Base-by-base conservation (phyloP, 1,140 invertebrate species). In the Tribolium castaneum region DNA sequence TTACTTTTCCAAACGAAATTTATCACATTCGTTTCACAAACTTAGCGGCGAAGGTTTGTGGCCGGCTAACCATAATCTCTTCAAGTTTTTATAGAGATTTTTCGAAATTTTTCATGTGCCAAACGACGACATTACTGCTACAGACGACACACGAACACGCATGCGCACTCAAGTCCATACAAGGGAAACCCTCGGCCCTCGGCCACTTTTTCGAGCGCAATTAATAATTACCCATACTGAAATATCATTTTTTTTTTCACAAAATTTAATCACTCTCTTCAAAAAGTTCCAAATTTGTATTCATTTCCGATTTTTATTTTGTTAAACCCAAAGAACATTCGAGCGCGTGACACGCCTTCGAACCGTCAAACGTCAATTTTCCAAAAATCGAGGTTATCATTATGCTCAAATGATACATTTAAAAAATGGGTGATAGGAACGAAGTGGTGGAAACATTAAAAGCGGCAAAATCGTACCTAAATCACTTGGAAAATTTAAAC, bases 381-480 rank as follows among this genome's bases (percentile, higher is more conserved):
- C 25, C 25, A 30, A n/a, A 3, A 1, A n/a, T 45, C n/a, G 39
- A 45, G 39, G 39, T 45, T 45, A 45, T 10, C 0, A 45, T 3
- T n/a, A 45, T 10, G 2, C 1, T 39, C 10, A n/a, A 19, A 35
- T 51, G n/a, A 51, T 50, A 51, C 49, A 71, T 45, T 71, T 71
- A 71, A 19, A 22, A 6, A 49, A 72, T 52, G 71, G 54, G 66
- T n/a, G 74, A 80, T 77, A 74, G 50, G 10, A 12, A 62, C 1
- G 76, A 80, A 59, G 70, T 80, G 9, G 13, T 13, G 12, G 83
- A 81, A 74, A 82, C 80, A 14, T 35, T 84, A 51, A 76, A 75
- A 45, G 80, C 80, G 13, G 84, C 83, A 25, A 75, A 83, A 54
- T 25, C 52, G 16, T 85, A 84, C 77, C 35, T 83, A 66, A 71